Percentiles rank a stretch among this genome's conserved stretches.
These are phyloP conservation scores for Heliconius nattereri DNA, from an alignment of 1,140 invertebrate genomes.

Conservation along the genomic window DNA sequence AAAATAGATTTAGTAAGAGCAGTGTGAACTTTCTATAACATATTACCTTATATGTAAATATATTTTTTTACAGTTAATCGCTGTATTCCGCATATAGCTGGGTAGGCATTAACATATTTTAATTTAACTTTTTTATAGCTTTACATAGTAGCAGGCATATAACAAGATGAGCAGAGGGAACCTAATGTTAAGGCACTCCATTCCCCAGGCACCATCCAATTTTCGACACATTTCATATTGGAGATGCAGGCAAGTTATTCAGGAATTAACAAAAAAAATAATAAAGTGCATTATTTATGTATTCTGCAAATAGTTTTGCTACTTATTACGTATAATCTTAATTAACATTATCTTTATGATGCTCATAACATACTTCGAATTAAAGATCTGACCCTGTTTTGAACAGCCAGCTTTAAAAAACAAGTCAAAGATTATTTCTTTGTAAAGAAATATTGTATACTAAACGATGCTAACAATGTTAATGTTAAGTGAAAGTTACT, in stretches of 20 bases:
- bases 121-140: too few relatives aligned
- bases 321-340: neutral
- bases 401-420: neutral
- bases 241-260: too few relatives aligned
- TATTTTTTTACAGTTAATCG: neutral
- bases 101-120: too few relatives aligned
- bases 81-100: too few relatives aligned
- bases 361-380: neutral
- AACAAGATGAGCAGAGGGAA: too few relatives aligned
- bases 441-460: neutral
- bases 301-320: neutral
- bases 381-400: slow-evolving; percentile 5
- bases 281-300: neutral
- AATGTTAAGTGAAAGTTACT: neutral
- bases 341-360: neutral
- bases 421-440: neutral
- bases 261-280: too few relatives aligned
- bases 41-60: neutral
- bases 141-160: too few relatives aligned
- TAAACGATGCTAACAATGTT: neutral
- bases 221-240: too few relatives aligned
- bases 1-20: neutral
- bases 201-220: too few relatives aligned
- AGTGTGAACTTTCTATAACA: neutral
- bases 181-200: too few relatives aligned